Base-by-base conservation (phyloP, 2,888 invertebrate genomes). In the Flexamia atlantica region DNA sequence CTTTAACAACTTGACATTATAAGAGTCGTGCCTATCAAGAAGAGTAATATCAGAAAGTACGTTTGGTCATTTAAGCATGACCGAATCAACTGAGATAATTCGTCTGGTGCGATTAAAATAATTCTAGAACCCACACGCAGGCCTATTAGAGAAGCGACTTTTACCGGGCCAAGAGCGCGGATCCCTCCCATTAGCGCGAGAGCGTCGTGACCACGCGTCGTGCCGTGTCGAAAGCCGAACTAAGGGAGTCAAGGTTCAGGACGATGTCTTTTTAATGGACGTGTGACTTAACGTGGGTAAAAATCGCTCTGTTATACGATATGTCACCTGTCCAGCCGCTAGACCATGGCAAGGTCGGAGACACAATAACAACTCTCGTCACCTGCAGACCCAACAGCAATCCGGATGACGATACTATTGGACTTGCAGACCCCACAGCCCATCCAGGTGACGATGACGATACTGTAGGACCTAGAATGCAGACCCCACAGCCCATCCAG, bases 191-290 rank as follows among this genome's bases (percentile, higher is more conserved):
- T 57, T 57, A 57, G 57, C 57, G 17, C 53, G 53, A 23, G 53
- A 28, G 28, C 9, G 30, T 28, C 64, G 64, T 64, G 28, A 64
- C 64, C 30, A 4, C 64, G 30, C 64, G 14, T 64, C 64, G 64
- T 64, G 64, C 64, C 64, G 28, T 64, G 64, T 64, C 64, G 64
- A 64, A 25, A 64, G 64, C 64, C 30, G 28, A 14, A 30, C 64
- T 64, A 64, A 64, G 64, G 64, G 12, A 64, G 64, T 64, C 64
- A 64, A 64, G 64, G 64, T 64, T 64, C 28, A n/a, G 64, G 1
- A 30, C 28, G 64, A 64, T 28, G 64, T 5, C 28, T 2, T 28
- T 64, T 25, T 28, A 28, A 64, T 64, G 30, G 64, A 20, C 3
- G 25, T 30, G 28, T 64, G 64, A 64, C 64, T 64, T 64, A 64